Evolutionary conservation across 2,888 invertebrate species (phyloP).

Genomic region (Laspeyria flexula): DNA sequence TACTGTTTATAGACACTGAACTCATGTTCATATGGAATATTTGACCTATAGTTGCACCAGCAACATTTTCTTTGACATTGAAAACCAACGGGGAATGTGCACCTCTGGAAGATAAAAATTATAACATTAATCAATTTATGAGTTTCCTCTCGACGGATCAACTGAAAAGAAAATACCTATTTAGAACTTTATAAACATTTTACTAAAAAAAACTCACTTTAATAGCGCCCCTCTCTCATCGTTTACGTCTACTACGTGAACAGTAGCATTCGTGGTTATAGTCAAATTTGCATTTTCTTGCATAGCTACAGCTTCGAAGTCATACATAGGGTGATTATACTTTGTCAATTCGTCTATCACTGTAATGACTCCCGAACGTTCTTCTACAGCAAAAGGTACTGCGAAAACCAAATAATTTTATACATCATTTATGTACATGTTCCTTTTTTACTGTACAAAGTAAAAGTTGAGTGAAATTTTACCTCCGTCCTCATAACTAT

Average conservation of each 20-base stretch:
- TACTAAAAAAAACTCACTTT: conserved; percentile 69
- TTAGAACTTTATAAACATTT: too few species aligned
- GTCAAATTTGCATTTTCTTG: conserved; percentile 87
- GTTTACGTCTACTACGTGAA: conserved; percentile 92
- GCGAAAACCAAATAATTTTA: conserved; percentile 48
- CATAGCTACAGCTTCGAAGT: conserved; percentile 93
- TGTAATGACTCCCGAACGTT: conserved; percentile 94
- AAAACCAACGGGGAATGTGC: conserved; percentile 90
- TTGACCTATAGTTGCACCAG: conserved; percentile 90
- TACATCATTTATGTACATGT: too few species aligned
- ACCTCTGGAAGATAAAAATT: conserved; percentile 78
- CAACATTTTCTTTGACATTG: conserved; percentile 91
- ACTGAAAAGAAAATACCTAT: too few species aligned
- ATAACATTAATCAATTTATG: too few species aligned
- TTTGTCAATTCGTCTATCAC: conserved; percentile 91
- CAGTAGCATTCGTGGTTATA: conserved; percentile 93
- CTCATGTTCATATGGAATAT: conserved; percentile 87
- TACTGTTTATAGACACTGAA: conserved; percentile 58
- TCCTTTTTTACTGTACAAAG: too few species aligned
- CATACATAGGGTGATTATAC: conserved; percentile 89
- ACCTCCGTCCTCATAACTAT: conserved; percentile 94
- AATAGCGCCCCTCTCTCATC: conserved; percentile 89
- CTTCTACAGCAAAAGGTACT: conserved; percentile 97
- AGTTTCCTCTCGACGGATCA: too few species aligned
- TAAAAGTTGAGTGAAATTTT: too few species aligned